These are phyloP conservation scores for Thinocorus orbignyianus DNA, from an alignment of 2,113 vertebrate species.

Conservation along the genomic window DNA sequence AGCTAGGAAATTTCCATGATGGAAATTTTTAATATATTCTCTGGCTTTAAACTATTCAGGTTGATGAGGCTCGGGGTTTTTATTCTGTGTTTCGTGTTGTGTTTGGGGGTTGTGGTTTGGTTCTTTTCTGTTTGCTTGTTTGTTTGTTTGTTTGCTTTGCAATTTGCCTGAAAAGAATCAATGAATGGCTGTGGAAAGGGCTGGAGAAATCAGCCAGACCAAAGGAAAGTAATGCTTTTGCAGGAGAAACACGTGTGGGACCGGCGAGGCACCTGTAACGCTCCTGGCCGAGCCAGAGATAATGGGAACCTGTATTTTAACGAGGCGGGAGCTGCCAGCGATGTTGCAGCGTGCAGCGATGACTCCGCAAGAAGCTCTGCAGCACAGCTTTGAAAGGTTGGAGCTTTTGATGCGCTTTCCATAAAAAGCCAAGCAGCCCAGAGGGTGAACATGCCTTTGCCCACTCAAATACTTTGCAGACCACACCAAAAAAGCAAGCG, in stretches of 20 bases:
- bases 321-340: background rate
- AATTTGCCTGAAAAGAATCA: slow-evolving; percentile 59
- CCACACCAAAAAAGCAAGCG: background rate
- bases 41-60: slow-evolving; percentile 67
- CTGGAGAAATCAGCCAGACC: slow-evolving; percentile 21
- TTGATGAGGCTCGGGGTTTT: slow-evolving; percentile 55
- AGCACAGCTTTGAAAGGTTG: slow-evolving; percentile 19
- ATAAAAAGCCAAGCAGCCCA: slow-evolving; percentile 4
- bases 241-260: slow-evolving; percentile 33
- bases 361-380: slow-evolving; percentile 46
- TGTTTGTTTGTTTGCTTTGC: slow-evolving; percentile 51
- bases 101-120: background rate
- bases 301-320: slow-evolving; percentile 30
- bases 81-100: background rate
- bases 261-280: slow-evolving; percentile 31
- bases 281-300: background rate
- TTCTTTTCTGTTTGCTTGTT: slow-evolving; percentile 22
- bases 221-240: slow-evolving; percentile 46
- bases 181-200: slow-evolving; percentile 55
- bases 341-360: slow-evolving; percentile 23
- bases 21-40: slow-evolving; percentile 80
- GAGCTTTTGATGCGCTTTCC: slow-evolving; percentile 33
- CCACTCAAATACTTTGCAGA: background rate
- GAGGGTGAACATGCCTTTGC: slow-evolving; percentile 13
- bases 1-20: slow-evolving; percentile 81